Evolutionary conservation across 1,140 invertebrate genomes (phyloP).

Genomic region (Drosophila subobscura): DNA sequence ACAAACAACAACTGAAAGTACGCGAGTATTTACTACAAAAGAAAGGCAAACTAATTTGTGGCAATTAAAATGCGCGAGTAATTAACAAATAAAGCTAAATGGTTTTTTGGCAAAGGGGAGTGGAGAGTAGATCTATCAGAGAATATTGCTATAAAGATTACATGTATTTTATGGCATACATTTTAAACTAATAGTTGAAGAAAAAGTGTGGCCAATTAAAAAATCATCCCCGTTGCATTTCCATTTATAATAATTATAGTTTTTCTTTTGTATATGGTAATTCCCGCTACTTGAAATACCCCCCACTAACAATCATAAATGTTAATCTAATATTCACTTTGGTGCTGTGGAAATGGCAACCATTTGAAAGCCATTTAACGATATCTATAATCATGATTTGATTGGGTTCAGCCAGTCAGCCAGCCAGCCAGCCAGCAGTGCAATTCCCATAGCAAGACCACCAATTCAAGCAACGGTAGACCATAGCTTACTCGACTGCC

Average conservation of each 20-base stretch:
- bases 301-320: slow-evolving; percentile 5
- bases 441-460: slow-evolving; percentile 23
- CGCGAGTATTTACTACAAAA: slow-evolving; percentile 2
- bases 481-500: too few relatives aligned
- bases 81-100: slow-evolving; percentile 23
- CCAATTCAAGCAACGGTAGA: too few relatives aligned
- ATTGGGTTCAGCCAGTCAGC: slow-evolving; percentile 16
- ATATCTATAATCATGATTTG: slow-evolving; percentile 25
- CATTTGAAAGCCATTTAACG: slow-evolving; percentile 25
- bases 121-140: not conserved
- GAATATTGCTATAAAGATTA: too few relatives aligned
- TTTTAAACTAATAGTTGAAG: too few relatives aligned
- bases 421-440: too few relatives aligned
- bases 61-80: slow-evolving; percentile 29
- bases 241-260: too few relatives aligned
- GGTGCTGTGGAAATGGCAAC: not conserved
- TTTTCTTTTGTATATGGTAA: too few relatives aligned
- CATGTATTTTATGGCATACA: too few relatives aligned
- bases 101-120: not conserved
- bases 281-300: not conserved
- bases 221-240: too few relatives aligned
- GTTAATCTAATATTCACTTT: slow-evolving; percentile 14
- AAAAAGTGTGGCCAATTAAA: too few relatives aligned
- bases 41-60: slow-evolving; percentile 39
- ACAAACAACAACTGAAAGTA: slow-evolving; percentile 14